phyloP scores from a whole-genome alignment of 2,888 invertebrate species.

The Ecliptopera silaceata region DNA sequence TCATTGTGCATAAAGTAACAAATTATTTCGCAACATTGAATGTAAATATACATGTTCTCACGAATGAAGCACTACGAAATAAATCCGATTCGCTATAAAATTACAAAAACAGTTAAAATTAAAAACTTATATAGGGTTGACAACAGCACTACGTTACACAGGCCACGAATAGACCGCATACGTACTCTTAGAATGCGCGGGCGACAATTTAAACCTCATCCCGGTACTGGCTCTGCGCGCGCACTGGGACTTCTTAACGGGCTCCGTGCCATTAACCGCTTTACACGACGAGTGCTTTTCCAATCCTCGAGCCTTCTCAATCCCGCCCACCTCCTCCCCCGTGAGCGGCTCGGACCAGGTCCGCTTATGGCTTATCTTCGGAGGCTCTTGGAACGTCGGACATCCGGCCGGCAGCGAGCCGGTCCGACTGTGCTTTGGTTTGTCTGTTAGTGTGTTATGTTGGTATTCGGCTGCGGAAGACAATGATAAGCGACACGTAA shows the following conservation, averaged over 20 bases:
- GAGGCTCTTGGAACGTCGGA: conserved; percentile 63
- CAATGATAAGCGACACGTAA: conserved; percentile 66
- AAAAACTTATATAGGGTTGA: conserved; percentile 7
- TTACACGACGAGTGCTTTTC: conserved; percentile 60
- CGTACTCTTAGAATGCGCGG: conserved; percentile 79
- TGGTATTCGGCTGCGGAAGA: conserved; percentile 71
- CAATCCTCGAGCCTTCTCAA: conserved; percentile 53
- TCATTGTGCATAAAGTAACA: no score
- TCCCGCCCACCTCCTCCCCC: conserved; percentile 74
- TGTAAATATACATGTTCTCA: no score
- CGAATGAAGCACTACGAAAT: no score
- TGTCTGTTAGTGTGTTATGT: conserved; percentile 76
- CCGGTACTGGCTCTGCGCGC: conserved; percentile 75
- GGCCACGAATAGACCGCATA: conserved; percentile 44
- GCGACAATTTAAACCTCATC: conserved; percentile 72
- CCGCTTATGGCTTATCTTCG: conserved; percentile 83
- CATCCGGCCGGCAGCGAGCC: conserved; percentile 71
- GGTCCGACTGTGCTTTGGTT: conserved; percentile 69
- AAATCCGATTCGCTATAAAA: no score
- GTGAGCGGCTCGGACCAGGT: conserved; percentile 87
- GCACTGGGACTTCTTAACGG: conserved; percentile 62
- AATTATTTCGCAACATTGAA: no score
- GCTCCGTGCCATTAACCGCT: conserved; percentile 64
- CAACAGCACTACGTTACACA: conserved; percentile 20
- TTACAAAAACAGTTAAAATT: no score